Evolutionary conservation across 2,113 vertebrate genomes (phyloP).

Genomic region (Lophura nycthemera): DNA sequence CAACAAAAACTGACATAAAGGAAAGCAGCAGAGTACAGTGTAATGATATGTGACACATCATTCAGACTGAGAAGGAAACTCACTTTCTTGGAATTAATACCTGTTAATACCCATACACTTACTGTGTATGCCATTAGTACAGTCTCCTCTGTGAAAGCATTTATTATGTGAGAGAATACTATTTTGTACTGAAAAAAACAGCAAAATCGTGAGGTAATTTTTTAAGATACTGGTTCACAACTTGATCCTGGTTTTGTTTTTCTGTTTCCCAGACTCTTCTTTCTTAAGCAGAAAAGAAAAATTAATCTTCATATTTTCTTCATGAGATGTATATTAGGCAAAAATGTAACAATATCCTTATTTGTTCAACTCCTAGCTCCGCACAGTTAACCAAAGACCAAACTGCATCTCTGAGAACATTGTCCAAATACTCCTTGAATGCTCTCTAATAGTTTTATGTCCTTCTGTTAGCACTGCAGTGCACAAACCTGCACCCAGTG

Average conservation of each 20-base stretch:
- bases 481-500: neutral
- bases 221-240: neutral
- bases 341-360: neutral
- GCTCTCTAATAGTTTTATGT: neutral
- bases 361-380: neutral
- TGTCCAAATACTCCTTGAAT: neutral
- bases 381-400: neutral
- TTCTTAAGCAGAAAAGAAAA: neutral
- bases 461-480: neutral
- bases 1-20: constrained; percentile 53
- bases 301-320: neutral
- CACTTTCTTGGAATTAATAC: neutral
- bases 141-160: accelerated
- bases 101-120: neutral
- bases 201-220: neutral
- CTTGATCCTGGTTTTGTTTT: neutral
- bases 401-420: neutral
- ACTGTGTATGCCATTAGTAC: neutral
- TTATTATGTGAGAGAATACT: neutral
- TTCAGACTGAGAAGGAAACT: constrained; percentile 21
- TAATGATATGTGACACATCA: constrained; percentile 40
- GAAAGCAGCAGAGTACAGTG: neutral
- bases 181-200: neutral
- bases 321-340: neutral
- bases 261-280: neutral